Conservation (phyloP, 2,888 invertebrate species). For the Brenthis daphne region DNA sequence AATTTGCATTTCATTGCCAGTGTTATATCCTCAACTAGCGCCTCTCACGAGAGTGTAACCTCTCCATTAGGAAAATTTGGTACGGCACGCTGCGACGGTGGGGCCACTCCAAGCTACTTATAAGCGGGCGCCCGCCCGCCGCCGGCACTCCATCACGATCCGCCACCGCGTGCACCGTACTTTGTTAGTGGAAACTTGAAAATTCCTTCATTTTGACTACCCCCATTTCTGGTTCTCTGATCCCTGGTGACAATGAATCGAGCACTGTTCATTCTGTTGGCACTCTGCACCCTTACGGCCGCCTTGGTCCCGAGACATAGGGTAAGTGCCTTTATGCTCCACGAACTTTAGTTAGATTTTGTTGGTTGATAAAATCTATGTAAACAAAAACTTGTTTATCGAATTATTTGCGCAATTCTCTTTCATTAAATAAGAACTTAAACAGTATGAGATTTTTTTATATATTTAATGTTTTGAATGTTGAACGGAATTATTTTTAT, state of each 20-base stretch:
- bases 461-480: no score
- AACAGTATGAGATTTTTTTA: no score
- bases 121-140: conserved; percentile 48
- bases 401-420: no score
- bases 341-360: background rate
- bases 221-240: conserved; percentile 24
- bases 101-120: conserved; percentile 50
- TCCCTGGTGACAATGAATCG: conserved; percentile 52
- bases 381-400: no score
- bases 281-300: conserved; percentile 50
- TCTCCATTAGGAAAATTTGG: conserved; percentile 32
- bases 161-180: conserved; percentile 42
- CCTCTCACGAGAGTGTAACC: conserved; percentile 18
- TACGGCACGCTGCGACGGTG: conserved; percentile 35
- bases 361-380: no score
- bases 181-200: conserved; percentile 35
- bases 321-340: conserved; percentile 54
- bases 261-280: conserved; percentile 52
- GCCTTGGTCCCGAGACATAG: conserved; percentile 59
- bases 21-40: conserved; percentile 9
- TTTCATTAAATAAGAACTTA: no score
- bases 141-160: conserved; percentile 57
- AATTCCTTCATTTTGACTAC: conserved; percentile 28
- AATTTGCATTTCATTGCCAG: background rate
- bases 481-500: no score